Percentiles rank a stretch among this genome's conserved stretches.
Conservation (phyloP, 2,113 vertebrate species). For the Esox niger region DNA sequence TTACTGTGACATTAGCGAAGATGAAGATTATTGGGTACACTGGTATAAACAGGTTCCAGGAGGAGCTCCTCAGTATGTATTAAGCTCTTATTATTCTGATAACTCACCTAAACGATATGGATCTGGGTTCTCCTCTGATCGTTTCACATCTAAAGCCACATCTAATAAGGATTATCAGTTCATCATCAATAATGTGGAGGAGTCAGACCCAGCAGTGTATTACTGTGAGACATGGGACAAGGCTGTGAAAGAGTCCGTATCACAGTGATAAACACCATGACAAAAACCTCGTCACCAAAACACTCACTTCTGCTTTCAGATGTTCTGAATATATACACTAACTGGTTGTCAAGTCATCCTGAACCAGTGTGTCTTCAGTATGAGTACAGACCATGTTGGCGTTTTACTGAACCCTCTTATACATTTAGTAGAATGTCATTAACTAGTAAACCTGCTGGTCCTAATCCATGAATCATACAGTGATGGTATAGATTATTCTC, state of each 20-base stretch:
- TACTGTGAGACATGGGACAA: constrained; percentile 25
- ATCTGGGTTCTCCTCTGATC: constrained; percentile 21
- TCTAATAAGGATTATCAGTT: too few relatives aligned
- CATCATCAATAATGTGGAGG: too few relatives aligned
- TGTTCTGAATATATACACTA: too few relatives aligned
- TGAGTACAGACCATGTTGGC: too few relatives aligned
- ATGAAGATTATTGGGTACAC: background rate
- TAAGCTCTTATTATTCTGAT: background rate
- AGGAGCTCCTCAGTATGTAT: background rate
- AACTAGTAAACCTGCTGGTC: too few relatives aligned
- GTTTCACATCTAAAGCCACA: too few relatives aligned
- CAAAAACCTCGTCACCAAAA: constrained; percentile 42
- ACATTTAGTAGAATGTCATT: too few relatives aligned
- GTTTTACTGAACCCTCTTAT: too few relatives aligned
- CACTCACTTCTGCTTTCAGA: constrained; percentile 5
- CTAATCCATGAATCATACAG: too few relatives aligned
- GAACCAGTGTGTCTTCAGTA: too few relatives aligned
- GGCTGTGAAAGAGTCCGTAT: background rate
- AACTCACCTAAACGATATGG: constrained; percentile 8
- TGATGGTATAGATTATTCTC: too few relatives aligned
- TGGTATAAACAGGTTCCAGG: constrained; percentile 32
- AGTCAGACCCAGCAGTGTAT: constrained; percentile 48
- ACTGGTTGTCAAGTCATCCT: too few relatives aligned
- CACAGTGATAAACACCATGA: constrained; percentile 43
- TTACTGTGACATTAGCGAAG: background rate